Evolutionary conservation across 2,113 vertebrate species (phyloP), one percentile per base, ranked within the genome.

Genomic region (Tetrao urogallus): DNA sequence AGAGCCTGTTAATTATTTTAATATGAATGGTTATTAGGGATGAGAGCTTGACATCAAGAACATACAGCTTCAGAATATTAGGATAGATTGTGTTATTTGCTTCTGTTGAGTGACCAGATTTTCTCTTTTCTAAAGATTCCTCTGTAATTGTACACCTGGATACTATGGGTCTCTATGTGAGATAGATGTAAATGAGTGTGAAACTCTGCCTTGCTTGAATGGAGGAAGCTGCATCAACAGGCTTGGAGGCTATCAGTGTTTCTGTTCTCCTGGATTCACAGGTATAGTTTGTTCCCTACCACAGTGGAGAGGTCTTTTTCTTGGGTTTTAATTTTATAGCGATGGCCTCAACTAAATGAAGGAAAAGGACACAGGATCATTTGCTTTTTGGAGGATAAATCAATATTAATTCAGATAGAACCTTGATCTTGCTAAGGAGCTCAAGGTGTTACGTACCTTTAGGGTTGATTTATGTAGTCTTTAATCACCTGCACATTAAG

Each of bases 101-200:
- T 90, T 66, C 30, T 94, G 9, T 56, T 83, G 25, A 57, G n/a
- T 67, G 61, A 81, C 11, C 6, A 52, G n/a, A 57, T 89, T 76
- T 79, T 40, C 22, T 17, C 10, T 54, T 94, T 77, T 48, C 32
- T 84, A 18, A 90, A 99, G 98, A 89, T 98, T 98, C 96, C 67
- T 80, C 61, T 99, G 98, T 92, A 94, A 91, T 64, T 99, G 98
- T 93, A 94, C 97, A 64, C 83, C 96, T 69, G 98, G 97, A 67
- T 98, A 98, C 93, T 98, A 98, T 40, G 98, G 97, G 80, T 86
- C 84, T 15, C 78, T 98, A 60, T 99, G 98, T 97, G 97, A 99
- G 96, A 91, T 98, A 96, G 97, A 98, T 50, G 92, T 98, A 93
- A 98, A 98, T 57, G 97, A 98, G 91, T 99, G 98, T 80, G 98